Conservation (phyloP, 2,797 vertebrate species). For the Paedocypris micromegethes region DNA sequence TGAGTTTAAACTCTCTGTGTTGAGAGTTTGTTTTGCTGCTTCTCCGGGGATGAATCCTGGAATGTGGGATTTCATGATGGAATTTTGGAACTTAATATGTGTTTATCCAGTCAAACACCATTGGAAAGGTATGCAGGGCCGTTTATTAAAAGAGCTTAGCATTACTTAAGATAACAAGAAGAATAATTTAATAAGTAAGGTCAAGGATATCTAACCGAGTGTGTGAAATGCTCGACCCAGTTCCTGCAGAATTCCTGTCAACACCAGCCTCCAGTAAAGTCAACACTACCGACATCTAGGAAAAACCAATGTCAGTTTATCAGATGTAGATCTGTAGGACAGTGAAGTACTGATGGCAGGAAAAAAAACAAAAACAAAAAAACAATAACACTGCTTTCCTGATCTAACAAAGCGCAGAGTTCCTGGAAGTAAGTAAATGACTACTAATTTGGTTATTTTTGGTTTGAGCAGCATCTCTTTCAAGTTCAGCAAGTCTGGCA, state of each 20-base stretch:
- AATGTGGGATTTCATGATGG: constrained; percentile 10
- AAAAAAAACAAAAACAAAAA: constrained; percentile 37
- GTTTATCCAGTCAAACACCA: constrained; percentile 4
- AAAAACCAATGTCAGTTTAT: constrained; percentile 31
- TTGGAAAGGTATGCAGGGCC: constrained; percentile 23
- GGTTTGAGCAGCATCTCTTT: constrained; percentile 51
- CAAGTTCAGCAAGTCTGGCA: constrained; percentile 43
- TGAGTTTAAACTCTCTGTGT: constrained; percentile 1
- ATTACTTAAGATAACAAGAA: constrained; percentile 34
- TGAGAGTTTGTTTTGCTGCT: constrained; percentile 13
- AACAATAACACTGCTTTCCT: constrained; percentile 18
- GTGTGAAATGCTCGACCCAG: constrained; percentile 31
- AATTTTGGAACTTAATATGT: constrained; percentile 28
- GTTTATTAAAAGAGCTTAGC: constrained; percentile 37
- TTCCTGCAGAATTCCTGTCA: constrained; percentile 48
- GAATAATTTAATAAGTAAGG: constrained; percentile 41
- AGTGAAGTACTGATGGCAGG: constrained; percentile 35
- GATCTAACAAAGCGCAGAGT: constrained; percentile 27
- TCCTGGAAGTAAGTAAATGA: constrained; percentile 44
- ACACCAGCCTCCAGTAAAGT: constrained; percentile 31
- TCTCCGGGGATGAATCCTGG: constrained; percentile 18
- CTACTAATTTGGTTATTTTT: constrained; percentile 53
- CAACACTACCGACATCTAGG: constrained; percentile 27
- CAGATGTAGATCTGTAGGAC: constrained; percentile 35
- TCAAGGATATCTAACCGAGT: constrained; percentile 21